These are phyloP conservation scores for Drepana arcuata DNA, from an alignment of 1,140 invertebrate species.

Conservation along the genomic window DNA sequence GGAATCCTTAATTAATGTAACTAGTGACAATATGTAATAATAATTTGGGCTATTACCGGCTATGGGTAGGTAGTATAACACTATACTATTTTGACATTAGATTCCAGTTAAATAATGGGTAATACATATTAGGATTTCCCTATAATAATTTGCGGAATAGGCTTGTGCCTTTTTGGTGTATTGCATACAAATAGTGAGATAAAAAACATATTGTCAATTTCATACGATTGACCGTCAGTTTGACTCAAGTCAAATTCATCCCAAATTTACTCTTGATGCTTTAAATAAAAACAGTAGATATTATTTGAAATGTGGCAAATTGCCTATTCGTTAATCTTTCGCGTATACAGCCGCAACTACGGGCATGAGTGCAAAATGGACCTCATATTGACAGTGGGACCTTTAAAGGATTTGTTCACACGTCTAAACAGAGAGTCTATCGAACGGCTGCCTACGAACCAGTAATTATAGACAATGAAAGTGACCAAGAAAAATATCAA, in stretches of 20 bases:
- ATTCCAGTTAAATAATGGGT: too few species aligned
- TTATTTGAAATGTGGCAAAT: slow-evolving; percentile 60
- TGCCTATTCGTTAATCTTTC: slow-evolving; percentile 54
- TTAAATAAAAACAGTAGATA: slow-evolving; percentile 6
- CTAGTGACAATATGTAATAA: neutral
- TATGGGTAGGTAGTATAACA: too few species aligned
- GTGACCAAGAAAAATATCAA: too few species aligned
- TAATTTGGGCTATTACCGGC: too few species aligned
- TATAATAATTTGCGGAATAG: too few species aligned
- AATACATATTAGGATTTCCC: too few species aligned
- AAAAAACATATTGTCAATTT: slow-evolving; percentile 3
- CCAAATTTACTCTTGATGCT: slow-evolving; percentile 17
- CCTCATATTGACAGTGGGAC: slow-evolving; percentile 48
- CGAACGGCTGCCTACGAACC: slow-evolving; percentile 2
- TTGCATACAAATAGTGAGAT: too few species aligned
- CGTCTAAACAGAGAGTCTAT: slow-evolving; percentile 26
- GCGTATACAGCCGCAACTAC: slow-evolving; percentile 39
- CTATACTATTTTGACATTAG: too few species aligned
- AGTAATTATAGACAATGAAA: neutral
- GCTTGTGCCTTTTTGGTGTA: too few species aligned
- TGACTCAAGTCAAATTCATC: slow-evolving; percentile 15
- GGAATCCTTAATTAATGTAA: slow-evolving; percentile 8
- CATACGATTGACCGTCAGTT: slow-evolving; percentile 18
- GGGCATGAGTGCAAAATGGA: slow-evolving; percentile 57
- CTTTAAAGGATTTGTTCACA: slow-evolving; percentile 39